These are phyloP conservation scores for Tamias sibiricus DNA, from an alignment of 2,113 vertebrate genomes.

Conservation along the genomic window DNA sequence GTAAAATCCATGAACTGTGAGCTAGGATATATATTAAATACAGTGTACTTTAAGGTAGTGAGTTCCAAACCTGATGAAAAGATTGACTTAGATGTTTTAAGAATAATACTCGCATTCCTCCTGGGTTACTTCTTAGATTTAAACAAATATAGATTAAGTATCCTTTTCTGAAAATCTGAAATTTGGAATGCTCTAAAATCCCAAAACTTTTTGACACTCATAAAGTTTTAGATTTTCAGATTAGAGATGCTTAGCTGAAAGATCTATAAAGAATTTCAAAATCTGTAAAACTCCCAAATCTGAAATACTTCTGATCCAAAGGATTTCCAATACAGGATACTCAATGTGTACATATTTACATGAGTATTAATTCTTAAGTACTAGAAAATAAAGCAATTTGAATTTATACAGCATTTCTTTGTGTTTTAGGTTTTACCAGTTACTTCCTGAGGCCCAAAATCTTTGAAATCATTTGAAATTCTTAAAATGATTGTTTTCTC, in stretches of 20 bases:
- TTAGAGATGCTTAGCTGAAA: neutral
- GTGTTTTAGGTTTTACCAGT: neutral
- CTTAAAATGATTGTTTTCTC: too few relatives aligned
- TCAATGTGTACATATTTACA: neutral
- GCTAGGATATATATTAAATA: neutral
- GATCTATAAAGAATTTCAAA: neutral
- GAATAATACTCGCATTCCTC: neutral
- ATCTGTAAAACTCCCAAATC: neutral
- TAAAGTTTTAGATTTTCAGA: neutral
- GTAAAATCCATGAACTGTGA: neutral
- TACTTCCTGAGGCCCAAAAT: too few relatives aligned
- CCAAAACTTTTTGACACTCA: neutral
- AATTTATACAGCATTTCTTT: neutral
- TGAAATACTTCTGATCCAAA: neutral
- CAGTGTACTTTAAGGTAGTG: neutral
- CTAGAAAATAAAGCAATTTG: neutral
- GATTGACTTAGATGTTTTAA: neutral
- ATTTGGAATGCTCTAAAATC: neutral
- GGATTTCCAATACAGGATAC: neutral
- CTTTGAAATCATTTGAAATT: too few relatives aligned
- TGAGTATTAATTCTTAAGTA: neutral
- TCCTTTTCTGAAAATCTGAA: neutral
- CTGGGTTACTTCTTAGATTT: neutral
- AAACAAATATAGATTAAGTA: neutral
- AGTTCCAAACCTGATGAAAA: neutral